Evolutionary conservation across 2,797 vertebrate species (phyloP), one percentile per base, ranked within the genome.

Genomic region (Xenentodon cancila): DNA sequence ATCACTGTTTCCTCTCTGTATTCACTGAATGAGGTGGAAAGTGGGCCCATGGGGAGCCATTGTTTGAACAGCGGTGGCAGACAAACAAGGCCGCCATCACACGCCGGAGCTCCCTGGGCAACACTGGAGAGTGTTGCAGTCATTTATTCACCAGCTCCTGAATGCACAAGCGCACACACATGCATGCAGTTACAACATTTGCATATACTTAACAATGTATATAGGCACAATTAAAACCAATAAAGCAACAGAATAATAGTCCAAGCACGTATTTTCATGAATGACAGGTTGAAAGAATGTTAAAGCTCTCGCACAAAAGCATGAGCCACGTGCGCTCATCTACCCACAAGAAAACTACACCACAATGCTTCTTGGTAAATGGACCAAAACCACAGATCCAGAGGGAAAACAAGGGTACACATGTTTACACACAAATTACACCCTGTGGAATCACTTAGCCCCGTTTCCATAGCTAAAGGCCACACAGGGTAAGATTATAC

Each of bases 1-100:
- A 77, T 86, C 75, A 72, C 70, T 72, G 67, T 73, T 59, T 68
- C 51, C 51, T 68, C 22, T 82, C 59, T 85, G 77, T 82, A 85
- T 84, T 88, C 84, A 87, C 88, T 91, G 84, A 87, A 86, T 91
- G 89, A 87, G 80, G 58, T 50, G 71, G 63, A 53, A 77, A 81
- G 84, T 43, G 53, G 67, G 77, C 71, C 88, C 78, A 17, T 51
- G 73, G 90, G 90, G 89, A 89, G 79, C 70, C 88, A 83, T 88
- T 89, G 87, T 92, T 91, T 89, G 87, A 91, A 88, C 84, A 82
- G 87, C 84, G 50, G 76, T 79, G 71, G 81, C 86, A 91, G 89
- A 91, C 88, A 92, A 92, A 91, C 88, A 90, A 88, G 85, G 72
- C 80, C 59, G 79, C 74, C 72, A 79, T 81, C 22, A 6, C 82